A percentile compares a stretch with the other conserved stretches of the same genome.
These are phyloP conservation scores for Cecropterus lyciades DNA, from an alignment of 1,140 invertebrate species.

Conservation along the genomic window DNA sequence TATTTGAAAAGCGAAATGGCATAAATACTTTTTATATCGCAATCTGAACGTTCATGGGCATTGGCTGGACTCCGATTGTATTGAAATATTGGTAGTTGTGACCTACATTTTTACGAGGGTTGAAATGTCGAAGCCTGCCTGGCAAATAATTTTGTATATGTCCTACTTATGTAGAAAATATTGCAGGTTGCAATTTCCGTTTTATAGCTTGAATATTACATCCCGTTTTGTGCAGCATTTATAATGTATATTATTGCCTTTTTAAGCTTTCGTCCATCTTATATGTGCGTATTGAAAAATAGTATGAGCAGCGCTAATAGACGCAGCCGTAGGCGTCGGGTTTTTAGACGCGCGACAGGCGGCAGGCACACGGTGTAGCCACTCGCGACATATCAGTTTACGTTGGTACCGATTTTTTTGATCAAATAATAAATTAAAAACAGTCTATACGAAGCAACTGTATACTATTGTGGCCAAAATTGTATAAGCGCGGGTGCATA, in stretches of 20 bases:
- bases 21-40: constrained; percentile 18
- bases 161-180: constrained; percentile 13
- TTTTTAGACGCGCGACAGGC: too few species aligned
- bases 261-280: too few species aligned
- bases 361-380: too few species aligned
- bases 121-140: constrained; percentile 6
- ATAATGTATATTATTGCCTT: neutral
- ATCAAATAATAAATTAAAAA: too few species aligned
- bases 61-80: constrained; percentile 22
- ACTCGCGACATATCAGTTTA: too few species aligned
- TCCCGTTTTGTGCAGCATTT: neutral
- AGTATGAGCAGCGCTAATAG: too few species aligned
- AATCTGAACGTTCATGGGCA: constrained; percentile 8
- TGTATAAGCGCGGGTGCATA: too few species aligned
- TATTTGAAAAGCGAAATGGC: constrained; percentile 7
- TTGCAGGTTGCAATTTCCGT: constrained; percentile 25
- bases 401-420: too few species aligned
- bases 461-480: too few species aligned
- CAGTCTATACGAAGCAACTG: too few species aligned
- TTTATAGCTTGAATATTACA: constrained; percentile 4
- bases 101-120: constrained; percentile 31
- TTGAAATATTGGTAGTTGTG: constrained; percentile 19
- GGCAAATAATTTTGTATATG: constrained; percentile 27
- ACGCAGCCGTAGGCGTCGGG: too few species aligned
- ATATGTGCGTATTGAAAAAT: too few species aligned